Base-by-base conservation (phyloP, 2,113 vertebrate species). In the Sorex fumeus region DNA sequence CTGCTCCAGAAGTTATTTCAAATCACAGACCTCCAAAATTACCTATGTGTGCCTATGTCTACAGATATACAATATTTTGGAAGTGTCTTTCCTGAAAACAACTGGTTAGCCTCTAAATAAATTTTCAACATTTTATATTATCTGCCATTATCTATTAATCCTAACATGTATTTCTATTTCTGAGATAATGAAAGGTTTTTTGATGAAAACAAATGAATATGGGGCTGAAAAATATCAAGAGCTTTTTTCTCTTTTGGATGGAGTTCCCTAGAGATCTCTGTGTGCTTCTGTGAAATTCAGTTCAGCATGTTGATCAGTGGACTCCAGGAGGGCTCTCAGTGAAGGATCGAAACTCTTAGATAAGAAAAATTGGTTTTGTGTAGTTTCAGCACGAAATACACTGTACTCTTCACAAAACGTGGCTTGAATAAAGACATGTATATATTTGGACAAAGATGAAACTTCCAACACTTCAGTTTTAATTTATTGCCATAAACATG, bases 91-190 rank as follows among this genome's bases (percentile, higher is more conserved):
- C 70, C 67, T n/a, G 74, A 6, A 90, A 85, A 64, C 27, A 64
- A 93, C 28, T 34, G 93, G 91, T 70, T 81, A 23, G 60, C 47
- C 69, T 25, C 53, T 75, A 25, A 77, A 91, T 75, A 25, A 96
- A 88, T 0, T 43, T n/a, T 84, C 2, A 74, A 43, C 2, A 87
- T 62, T 91, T 93, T 79, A 28, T 5, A 43, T 72, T 28, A 27
- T 93, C 10, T 40, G 21, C 10, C 23, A 25, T 78, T 45, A n/a
- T 30, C 8, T 91, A 18, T 11, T 76, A 10, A 4, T 27, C 0
- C 0, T 1, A 1, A 92, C 4, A 43, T 30, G 0, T 74, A 40
- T 36, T 66, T 90, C 18, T 21, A 27, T 19, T 19, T 36, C 36
- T 0, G 47, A 92, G 91, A 4, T 30, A 76, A 53, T 6, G 43